Conservation (phyloP, 2,797 vertebrate species). For the Squalus acanthias region DNA sequence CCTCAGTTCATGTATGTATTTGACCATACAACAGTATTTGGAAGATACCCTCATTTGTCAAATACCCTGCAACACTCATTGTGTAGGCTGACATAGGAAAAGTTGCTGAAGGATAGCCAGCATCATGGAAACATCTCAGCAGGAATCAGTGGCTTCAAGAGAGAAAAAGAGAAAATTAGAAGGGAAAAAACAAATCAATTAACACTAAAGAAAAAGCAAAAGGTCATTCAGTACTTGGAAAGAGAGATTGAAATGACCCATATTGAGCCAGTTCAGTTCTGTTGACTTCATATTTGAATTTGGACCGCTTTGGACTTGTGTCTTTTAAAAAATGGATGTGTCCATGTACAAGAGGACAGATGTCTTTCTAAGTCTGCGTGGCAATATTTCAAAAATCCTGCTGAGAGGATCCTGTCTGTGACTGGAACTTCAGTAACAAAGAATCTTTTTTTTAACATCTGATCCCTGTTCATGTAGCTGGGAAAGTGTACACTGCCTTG, state of each 20-base stretch:
- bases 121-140: not conserved
- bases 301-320: not conserved
- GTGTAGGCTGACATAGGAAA: not conserved
- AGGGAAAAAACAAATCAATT: not conserved
- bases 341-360: not conserved
- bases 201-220: not conserved
- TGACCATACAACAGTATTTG: not conserved
- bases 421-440: not conserved
- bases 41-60: not conserved
- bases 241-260: not conserved
- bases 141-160: not conserved
- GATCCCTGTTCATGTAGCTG: not conserved
- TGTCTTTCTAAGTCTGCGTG: not conserved
- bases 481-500: not conserved
- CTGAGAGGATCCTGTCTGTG: not conserved
- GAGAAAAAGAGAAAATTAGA: not conserved
- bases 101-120: not conserved
- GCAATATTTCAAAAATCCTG: not conserved
- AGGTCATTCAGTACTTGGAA: not conserved
- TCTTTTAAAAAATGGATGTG: too few relatives aligned
- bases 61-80: not conserved
- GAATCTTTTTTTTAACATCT: not conserved
- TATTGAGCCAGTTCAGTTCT: not conserved
- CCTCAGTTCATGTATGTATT: not conserved
- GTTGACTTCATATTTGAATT: not conserved